Conservation (phyloP, 1,140 invertebrate genomes). For the Steinernema khuongi region DNA sequence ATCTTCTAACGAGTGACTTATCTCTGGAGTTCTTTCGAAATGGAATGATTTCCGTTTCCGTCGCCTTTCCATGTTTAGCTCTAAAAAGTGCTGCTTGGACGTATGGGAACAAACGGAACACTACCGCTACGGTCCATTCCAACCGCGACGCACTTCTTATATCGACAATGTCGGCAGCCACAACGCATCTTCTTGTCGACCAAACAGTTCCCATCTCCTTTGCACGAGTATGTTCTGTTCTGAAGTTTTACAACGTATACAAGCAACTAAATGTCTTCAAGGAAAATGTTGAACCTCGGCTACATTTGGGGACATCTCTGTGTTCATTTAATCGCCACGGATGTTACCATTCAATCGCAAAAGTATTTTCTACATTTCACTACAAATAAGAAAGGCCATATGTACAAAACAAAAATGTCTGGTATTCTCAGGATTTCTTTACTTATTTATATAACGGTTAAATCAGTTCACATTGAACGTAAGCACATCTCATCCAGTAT, state of each 20-base stretch:
- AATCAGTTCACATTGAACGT: too few species aligned
- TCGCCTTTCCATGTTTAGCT: conserved; percentile 54
- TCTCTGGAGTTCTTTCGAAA: conserved; percentile 20
- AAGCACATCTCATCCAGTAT: too few species aligned
- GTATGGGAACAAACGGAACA: conserved; percentile 8
- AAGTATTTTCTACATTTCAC: too few species aligned
- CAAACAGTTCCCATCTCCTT: conserved; percentile 50
- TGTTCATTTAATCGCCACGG: too few species aligned
- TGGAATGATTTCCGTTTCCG: conserved; percentile 46
- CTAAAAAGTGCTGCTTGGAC: conserved; percentile 27
- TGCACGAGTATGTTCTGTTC: conserved; percentile 57
- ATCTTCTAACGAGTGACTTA: conserved; percentile 37
- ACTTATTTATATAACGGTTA: too few species aligned
- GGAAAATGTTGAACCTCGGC: not conserved
- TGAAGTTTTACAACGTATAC: conserved; percentile 19
- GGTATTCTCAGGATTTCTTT: too few species aligned
- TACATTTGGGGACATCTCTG: too few species aligned
- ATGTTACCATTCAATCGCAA: too few species aligned
- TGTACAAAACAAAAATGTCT: too few species aligned
- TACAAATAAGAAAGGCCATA: too few species aligned
- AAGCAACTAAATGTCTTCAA: not conserved
- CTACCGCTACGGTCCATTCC: conserved; percentile 49
- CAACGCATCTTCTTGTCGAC: conserved; percentile 53
- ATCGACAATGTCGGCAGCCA: conserved; percentile 47
- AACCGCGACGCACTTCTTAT: conserved; percentile 52